A percentile compares a stretch with the other conserved stretches of the same genome.
phyloP scores from a whole-genome alignment of 2,113 vertebrate genomes.

The Chaetodon auriga region DNA sequence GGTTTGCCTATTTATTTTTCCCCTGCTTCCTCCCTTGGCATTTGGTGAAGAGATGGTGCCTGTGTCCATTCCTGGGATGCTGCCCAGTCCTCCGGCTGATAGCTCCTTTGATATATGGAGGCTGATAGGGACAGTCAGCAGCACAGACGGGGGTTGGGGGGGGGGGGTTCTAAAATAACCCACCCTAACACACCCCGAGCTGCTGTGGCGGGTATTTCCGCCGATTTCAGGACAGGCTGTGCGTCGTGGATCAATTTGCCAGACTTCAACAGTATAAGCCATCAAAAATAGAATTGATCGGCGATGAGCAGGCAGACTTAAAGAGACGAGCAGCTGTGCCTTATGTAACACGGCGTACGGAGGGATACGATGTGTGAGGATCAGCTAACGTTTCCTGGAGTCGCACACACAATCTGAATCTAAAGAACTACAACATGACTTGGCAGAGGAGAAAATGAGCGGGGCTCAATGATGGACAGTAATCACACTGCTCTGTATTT shows the following conservation, averaged over 20 bases:
- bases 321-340: conserved; percentile 78
- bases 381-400: conserved; percentile 44
- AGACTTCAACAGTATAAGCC: not conserved
- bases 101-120: conserved; percentile 65
- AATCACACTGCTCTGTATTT: not conserved
- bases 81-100: conserved; percentile 44
- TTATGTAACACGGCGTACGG: conserved; percentile 75
- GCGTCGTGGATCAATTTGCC: conserved; percentile 51
- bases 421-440: conserved; percentile 63
- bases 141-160: conserved; percentile 3
- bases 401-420: conserved; percentile 8
- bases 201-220: conserved; percentile 44
- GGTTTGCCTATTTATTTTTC: conserved; percentile 43
- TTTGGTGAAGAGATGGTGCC: conserved; percentile 37
- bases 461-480: conserved; percentile 13
- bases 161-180: conserved; percentile 67
- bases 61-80: conserved; percentile 68
- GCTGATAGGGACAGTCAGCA: conserved; percentile 44
- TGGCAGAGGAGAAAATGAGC: conserved; percentile 43
- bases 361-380: conserved; percentile 38
- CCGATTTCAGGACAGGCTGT: conserved; percentile 42
- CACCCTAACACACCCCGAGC: not conserved
- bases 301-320: conserved; percentile 35
- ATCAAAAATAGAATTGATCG: conserved; percentile 79
- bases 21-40: conserved; percentile 41